phyloP scores from a whole-genome alignment of 1,140 invertebrate genomes.

The Hormaphis cornu region DNA sequence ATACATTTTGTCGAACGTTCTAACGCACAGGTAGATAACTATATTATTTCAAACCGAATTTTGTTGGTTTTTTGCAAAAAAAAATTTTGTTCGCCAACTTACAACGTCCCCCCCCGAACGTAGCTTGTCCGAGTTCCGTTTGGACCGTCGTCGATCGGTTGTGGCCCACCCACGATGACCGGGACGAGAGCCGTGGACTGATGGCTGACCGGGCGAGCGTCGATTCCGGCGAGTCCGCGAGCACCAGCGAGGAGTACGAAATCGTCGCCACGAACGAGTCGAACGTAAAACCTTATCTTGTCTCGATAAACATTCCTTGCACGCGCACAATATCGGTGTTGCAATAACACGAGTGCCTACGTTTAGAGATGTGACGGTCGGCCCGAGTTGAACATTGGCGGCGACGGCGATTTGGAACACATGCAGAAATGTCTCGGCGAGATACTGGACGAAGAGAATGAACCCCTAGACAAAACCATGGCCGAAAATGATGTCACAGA shows the following conservation, averaged over 20 bases:
- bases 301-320: neutral
- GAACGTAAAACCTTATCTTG: neutral
- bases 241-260: conserved; percentile 75
- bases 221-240: conserved; percentile 70
- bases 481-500: neutral
- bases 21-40: no score
- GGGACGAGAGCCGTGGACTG: conserved; percentile 22
- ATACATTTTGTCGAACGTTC: no score
- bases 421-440: conserved; percentile 62
- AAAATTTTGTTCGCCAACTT: no score
- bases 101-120: no score
- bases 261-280: conserved; percentile 52
- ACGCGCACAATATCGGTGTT: neutral
- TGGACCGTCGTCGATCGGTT: neutral
- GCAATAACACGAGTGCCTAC: neutral
- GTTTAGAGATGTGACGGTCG: neutral
- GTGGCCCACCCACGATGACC: no score
- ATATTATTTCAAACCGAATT: no score
- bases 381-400: conserved; percentile 63
- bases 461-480: neutral
- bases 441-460: conserved; percentile 49
- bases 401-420: conserved; percentile 62
- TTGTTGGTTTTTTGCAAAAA: no score
- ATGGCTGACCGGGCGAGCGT: conserved; percentile 71
- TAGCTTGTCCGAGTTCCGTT: no score